Evolutionary conservation across 2,797 vertebrate genomes (phyloP).

Genomic region (Danio albolineatus): DNA sequence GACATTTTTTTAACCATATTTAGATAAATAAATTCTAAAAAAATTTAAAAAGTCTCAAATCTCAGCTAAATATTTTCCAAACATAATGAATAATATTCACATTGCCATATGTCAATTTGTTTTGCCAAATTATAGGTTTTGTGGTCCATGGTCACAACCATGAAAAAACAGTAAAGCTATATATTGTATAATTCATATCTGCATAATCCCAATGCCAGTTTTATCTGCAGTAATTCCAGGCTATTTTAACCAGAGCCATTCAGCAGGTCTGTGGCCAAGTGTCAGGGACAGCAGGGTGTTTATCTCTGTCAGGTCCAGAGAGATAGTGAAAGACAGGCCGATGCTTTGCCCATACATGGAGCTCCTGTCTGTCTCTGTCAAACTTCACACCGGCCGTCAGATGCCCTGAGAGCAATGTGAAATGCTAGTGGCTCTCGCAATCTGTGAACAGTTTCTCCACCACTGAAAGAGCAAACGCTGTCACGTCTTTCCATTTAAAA

Average conservation of each 20-base stretch:
- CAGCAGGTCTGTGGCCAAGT: neutral
- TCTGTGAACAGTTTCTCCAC: neutral
- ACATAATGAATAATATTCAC: too few species aligned
- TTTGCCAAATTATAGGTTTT: too few species aligned
- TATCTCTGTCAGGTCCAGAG: conserved; percentile 30
- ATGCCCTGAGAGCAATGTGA: conserved; percentile 2
- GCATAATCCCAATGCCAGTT: neutral
- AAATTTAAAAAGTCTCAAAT: too few species aligned
- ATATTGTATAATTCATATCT: too few species aligned
- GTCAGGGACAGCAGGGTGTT: conserved; percentile 1
- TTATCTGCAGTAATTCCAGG: conserved; percentile 3
- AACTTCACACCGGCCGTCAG: neutral
- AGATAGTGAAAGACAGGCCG: conserved; percentile 12
- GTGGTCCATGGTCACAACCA: too few species aligned
- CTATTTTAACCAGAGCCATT: conserved; percentile 22
- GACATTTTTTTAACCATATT: too few species aligned
- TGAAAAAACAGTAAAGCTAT: too few species aligned
- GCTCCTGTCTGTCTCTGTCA: neutral
- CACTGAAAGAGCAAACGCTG: neutral
- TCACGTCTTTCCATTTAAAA: neutral
- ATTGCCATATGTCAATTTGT: too few species aligned
- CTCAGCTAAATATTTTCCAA: too few species aligned
- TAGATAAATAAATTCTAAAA: too few species aligned
- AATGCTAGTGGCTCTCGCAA: neutral
- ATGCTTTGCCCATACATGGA: conserved; percentile 28